A percentile compares a stretch with the other conserved stretches of the same genome.
These are phyloP conservation scores for Amphilophus citrinellus DNA, from an alignment of 2,113 vertebrate genomes.

Conservation along the genomic window DNA sequence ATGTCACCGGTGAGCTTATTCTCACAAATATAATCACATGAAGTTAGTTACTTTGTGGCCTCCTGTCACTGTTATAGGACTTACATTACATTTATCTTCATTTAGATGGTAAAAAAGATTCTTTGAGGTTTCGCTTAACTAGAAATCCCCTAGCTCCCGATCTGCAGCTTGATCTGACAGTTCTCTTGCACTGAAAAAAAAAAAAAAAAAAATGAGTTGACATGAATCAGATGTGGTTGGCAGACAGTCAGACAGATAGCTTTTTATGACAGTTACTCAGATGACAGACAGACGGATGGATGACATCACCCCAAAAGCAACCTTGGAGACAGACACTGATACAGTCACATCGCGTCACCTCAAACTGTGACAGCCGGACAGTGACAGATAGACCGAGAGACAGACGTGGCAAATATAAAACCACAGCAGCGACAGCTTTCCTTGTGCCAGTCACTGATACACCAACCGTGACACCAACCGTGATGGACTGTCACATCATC, in stretches of 20 bases:
- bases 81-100: not conserved
- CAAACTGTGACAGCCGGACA: slow-evolving; percentile 61
- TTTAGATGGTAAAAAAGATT: not conserved
- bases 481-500: slow-evolving; percentile 42
- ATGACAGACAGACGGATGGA: slow-evolving; percentile 50
- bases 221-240: slow-evolving; percentile 30
- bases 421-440: slow-evolving; percentile 47
- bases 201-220: not conserved
- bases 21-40: not conserved
- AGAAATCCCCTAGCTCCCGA: not conserved
- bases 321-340: slow-evolving; percentile 53
- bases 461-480: slow-evolving; percentile 43
- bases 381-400: slow-evolving; percentile 40
- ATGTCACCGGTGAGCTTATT: no score
- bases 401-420: slow-evolving; percentile 66
- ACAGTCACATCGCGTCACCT: slow-evolving; percentile 52
- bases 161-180: not conserved
- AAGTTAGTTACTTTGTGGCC: not conserved
- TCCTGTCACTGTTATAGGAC: not conserved
- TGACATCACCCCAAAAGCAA: slow-evolving; percentile 73
- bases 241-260: slow-evolving; percentile 26
- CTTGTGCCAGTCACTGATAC: slow-evolving; percentile 59
- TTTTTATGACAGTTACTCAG: slow-evolving; percentile 54
- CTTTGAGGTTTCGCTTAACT: not conserved
- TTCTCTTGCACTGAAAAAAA: not conserved